phyloP scores from a whole-genome alignment of 2,797 vertebrate species.

The Glossophaga mutica region DNA sequence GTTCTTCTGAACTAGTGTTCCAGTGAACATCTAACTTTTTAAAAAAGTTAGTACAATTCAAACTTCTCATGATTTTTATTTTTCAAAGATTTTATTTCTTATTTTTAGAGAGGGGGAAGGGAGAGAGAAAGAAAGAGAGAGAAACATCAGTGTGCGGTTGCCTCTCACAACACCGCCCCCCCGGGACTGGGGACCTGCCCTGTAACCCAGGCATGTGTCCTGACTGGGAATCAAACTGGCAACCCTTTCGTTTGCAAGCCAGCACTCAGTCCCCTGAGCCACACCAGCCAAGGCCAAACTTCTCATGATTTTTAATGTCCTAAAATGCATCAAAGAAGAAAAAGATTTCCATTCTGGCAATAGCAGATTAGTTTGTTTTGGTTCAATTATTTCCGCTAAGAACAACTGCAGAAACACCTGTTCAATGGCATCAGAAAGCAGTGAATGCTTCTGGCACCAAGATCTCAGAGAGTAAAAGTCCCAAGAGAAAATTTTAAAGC shows the following conservation, averaged over 20 bases:
- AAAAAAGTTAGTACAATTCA: neutral
- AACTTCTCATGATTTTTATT: neutral
- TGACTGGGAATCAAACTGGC: too few species aligned
- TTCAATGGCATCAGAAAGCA: conserved; percentile 47
- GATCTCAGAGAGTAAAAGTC: neutral
- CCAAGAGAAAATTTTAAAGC: conserved; percentile 8
- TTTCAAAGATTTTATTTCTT: too few species aligned
- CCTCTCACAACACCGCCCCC: too few species aligned
- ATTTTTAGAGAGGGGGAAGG: too few species aligned
- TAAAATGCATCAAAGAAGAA: neutral
- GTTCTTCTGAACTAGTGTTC: neutral
- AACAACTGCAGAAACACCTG: conserved; percentile 18
- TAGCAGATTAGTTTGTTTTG: conserved; percentile 22
- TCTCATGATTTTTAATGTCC: neutral
- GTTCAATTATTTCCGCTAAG: neutral
- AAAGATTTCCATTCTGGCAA: neutral
- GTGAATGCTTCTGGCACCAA: neutral
- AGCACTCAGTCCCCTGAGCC: too few species aligned
- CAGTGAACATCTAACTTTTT: neutral
- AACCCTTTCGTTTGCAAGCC: too few species aligned
- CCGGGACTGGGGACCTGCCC: too few species aligned
- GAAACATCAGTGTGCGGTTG: too few species aligned
- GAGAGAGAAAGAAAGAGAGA: too few species aligned
- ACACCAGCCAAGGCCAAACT: neutral
- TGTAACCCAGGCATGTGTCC: too few species aligned